Percentiles rank a stretch among this genome's conserved stretches.
Evolutionary conservation across 1,140 invertebrate genomes (phyloP).

Genomic region (Micrasema longulum): DNA sequence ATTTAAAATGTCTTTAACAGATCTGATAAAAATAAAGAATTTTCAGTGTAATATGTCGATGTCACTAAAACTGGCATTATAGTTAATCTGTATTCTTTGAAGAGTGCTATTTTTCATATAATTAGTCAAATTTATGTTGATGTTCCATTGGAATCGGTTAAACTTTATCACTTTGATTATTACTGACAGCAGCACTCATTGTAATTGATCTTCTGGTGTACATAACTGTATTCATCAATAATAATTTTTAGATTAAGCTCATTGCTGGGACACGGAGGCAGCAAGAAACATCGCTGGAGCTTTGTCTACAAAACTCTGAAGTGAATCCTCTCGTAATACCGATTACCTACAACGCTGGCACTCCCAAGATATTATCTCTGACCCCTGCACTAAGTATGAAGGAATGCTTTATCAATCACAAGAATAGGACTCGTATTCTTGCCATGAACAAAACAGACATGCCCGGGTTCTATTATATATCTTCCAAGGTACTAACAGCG

Average conservation of each 20-base stretch:
- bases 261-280: not conserved
- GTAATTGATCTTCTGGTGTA: too few relatives aligned
- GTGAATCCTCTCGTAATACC: slow-evolving; percentile 13
- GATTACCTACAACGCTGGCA: not conserved
- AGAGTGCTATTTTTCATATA: too few relatives aligned
- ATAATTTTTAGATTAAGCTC: slow-evolving; percentile 19
- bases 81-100: too few relatives aligned
- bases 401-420: slow-evolving; percentile 17
- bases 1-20: too few relatives aligned
- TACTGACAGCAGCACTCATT: too few relatives aligned
- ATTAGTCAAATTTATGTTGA: too few relatives aligned
- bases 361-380: slow-evolving; percentile 3
- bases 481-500: slow-evolving; percentile 2
- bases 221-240: too few relatives aligned
- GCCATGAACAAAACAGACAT: not conserved
- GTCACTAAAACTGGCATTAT: too few relatives aligned
- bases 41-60: too few relatives aligned
- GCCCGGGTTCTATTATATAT: slow-evolving; percentile 11
- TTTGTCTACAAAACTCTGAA: slow-evolving; percentile 16
- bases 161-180: too few relatives aligned
- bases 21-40: too few relatives aligned
- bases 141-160: not conserved
- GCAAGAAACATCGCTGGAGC: slow-evolving; percentile 5
- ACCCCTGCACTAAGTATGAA: not conserved
- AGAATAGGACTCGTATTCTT: slow-evolving; percentile 7